Evolutionary conservation across 23 tunicate species (phyloP), one percentile per base, ranked within the genome.

Genomic region (Styela clava): DNA sequence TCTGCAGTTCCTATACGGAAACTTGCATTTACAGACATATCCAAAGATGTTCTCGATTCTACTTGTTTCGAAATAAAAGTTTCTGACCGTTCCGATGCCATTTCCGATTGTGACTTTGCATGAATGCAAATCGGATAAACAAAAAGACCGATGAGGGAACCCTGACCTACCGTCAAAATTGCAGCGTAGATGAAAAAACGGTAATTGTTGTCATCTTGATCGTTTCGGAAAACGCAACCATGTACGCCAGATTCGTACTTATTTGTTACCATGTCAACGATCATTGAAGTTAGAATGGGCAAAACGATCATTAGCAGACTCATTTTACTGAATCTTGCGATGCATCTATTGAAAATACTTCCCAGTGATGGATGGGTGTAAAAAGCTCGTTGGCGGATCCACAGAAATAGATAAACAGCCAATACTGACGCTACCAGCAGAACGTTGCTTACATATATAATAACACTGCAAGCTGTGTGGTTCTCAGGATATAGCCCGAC

Each of bases 301-400:
- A 44, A 16, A 28, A 76, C 24, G n/a, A 76, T 29, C 18, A 76
- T 20, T 27, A 76, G 0, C 65, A 76, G 5, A 29, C 81, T 76
- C 24, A 76, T 7, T 44, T 76, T 52, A 44, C 81, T 76, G 62
- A 76, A 23, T 35, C 21, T 44, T 24, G 64, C 52, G 16, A 76
- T 44, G 26, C 64, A 44, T 52, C n/a, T 76, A 44, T 76, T 76
- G 65, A 76, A 76, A 24, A 76, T 33, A 24, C 31, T 29, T 0
- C 81, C 81, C n/a, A 76, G 1, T 16, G 81, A 76, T 1, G 81
- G 81, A 76, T 76, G 81, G 23, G 18, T 28, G 27, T 76, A 76
- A 44, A 76, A 76, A 22, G 81, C 65, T 52, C 81, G 23, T 52
- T 76, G 81, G 0, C 81, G 81, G 9, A 29, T 26, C 81, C 81